Conservation (phyloP, 2,113 vertebrate species). For the Dipodomys spectabilis region DNA sequence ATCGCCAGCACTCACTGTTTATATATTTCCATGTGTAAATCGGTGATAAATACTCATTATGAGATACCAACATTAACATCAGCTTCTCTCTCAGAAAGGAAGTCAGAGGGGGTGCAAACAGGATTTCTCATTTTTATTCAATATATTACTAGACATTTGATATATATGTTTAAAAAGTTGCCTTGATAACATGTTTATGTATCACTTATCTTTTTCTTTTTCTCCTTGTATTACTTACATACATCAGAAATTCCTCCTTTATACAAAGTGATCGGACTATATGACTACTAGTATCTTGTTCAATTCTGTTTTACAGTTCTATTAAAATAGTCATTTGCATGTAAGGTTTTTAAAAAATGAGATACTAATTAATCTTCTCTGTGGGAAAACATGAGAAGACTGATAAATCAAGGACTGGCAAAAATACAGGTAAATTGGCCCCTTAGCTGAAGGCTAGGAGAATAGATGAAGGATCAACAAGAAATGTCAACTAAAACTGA, state of each 20-base stretch:
- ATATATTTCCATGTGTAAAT: neutral
- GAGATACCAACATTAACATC: neutral
- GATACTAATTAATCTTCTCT: neutral
- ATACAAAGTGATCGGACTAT: neutral
- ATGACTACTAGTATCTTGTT: neutral
- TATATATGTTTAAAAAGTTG: neutral
- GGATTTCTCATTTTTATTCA: neutral
- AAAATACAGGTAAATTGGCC: neutral
- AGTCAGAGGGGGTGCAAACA: neutral
- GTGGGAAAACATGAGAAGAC: neutral
- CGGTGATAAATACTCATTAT: neutral
- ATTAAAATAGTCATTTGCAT: neutral
- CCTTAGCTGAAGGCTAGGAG: neutral
- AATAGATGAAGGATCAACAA: neutral
- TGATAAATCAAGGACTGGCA: neutral
- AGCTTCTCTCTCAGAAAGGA: neutral
- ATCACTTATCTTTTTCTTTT: no score
- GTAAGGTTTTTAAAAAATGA: neutral
- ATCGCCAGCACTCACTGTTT: neutral
- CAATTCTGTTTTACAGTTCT: constrained; percentile 6
- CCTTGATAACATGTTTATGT: neutral
- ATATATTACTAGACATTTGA: neutral
- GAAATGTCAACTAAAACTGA: neutral
- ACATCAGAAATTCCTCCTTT: neutral
- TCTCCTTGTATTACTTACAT: neutral